These are phyloP conservation scores for Salminus brasiliensis DNA, from an alignment of 2,113 vertebrate genomes.

Conservation along the genomic window DNA sequence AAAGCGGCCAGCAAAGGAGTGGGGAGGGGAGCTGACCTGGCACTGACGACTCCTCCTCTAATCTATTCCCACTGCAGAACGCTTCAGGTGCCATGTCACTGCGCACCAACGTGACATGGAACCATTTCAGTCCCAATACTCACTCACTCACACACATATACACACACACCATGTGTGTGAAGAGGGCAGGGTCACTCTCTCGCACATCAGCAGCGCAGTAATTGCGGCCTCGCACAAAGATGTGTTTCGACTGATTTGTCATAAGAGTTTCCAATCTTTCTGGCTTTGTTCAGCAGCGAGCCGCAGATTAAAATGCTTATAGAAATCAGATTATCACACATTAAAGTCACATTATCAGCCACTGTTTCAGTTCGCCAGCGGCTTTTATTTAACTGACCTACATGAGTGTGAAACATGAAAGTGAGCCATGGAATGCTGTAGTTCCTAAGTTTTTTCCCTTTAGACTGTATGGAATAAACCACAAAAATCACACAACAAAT, in stretches of 20 bases:
- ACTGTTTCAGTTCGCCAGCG: background rate
- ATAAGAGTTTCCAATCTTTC: background rate
- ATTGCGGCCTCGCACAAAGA: conserved; percentile 61
- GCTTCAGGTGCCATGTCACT: conserved; percentile 28
- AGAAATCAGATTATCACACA: background rate
- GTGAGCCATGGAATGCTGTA: background rate
- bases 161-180: background rate
- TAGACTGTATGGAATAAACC: background rate
- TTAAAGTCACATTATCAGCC: background rate
- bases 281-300: background rate
- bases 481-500: background rate
- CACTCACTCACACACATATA: background rate
- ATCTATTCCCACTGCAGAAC: conserved; percentile 36
- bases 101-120: conserved; percentile 16
- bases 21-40: conserved; percentile 27
- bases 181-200: conserved; percentile 41
- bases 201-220: conserved; percentile 66
- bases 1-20: conserved; percentile 7
- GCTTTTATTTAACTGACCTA: background rate
- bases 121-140: conserved; percentile 9
- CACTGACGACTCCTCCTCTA: conserved; percentile 58
- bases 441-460: background rate
- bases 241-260: conserved; percentile 26
- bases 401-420: background rate
- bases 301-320: background rate